Conservation (phyloP, 2,888 invertebrate species). For the Sabatieria punctata region DNA sequence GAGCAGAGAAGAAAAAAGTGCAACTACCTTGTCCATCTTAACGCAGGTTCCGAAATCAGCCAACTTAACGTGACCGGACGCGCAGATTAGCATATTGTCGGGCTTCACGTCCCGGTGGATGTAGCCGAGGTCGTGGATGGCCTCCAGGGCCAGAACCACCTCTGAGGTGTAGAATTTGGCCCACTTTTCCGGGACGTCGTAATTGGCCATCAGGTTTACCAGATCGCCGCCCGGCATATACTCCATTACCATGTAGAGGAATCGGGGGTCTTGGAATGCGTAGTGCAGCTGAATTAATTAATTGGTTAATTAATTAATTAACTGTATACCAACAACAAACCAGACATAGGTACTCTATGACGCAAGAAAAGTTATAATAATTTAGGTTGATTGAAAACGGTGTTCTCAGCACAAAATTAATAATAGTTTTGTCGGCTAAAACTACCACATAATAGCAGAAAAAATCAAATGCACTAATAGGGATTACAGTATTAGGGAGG, state of each 20-base stretch:
- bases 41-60: constrained; percentile 99
- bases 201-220: constrained; percentile 92
- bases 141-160: constrained; percentile 87
- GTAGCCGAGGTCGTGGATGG: constrained; percentile 86
- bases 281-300: constrained; percentile 53
- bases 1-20: no score
- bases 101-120: constrained; percentile 86
- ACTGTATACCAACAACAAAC: no score
- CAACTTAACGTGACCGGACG: constrained; percentile 81
- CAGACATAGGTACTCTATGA: no score
- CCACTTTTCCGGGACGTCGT: constrained; percentile 97
- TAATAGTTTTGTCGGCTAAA: no score
- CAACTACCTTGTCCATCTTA: constrained; percentile 79
- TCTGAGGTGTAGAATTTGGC: constrained; percentile 95
- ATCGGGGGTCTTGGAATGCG: constrained; percentile 92
- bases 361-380: no score
- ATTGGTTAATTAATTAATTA: no score
- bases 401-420: no score
- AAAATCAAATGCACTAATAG: no score
- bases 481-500: no score
- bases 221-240: constrained; percentile 99
- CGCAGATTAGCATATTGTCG: constrained; percentile 92
- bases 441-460: no score
- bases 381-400: no score
- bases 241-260: constrained; percentile 99